Evolutionary conservation across 2,888 invertebrate species (phyloP).

Genomic region (Agrilus mali): DNA sequence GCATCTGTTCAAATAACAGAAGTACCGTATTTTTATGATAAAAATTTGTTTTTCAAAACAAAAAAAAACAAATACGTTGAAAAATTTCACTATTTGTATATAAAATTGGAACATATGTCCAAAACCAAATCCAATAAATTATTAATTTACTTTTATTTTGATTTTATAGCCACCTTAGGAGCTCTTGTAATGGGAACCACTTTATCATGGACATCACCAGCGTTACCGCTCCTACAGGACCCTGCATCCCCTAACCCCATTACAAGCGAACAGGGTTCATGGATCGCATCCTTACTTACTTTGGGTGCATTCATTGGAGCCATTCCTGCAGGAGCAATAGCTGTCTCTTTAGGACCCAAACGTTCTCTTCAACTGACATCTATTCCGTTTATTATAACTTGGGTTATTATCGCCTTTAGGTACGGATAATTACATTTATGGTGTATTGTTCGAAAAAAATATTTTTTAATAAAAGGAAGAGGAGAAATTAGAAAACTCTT

Average conservation of each 20-base stretch:
- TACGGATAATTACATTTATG: conserved; percentile 17
- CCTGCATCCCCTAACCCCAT: conserved; percentile 14
- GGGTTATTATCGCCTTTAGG: conserved; percentile 45
- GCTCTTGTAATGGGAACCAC: conserved; percentile 44
- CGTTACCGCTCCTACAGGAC: conserved; percentile 33
- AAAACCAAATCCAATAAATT: too few species aligned
- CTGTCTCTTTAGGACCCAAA: conserved; percentile 43
- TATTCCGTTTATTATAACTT: conserved; percentile 40
- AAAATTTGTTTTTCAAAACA: too few species aligned
- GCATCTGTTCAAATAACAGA: too few species aligned
- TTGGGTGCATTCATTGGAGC: conserved; percentile 43
- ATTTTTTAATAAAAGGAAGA: too few species aligned
- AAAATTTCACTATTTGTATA: too few species aligned
- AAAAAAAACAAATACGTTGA: too few species aligned
- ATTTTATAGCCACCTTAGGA: conserved; percentile 41
- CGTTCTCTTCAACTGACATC: conserved; percentile 40
- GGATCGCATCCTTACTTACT: conserved; percentile 43
- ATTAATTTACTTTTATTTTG: neutral
- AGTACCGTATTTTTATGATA: too few species aligned
- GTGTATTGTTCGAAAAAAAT: too few species aligned
- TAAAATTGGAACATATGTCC: too few species aligned
- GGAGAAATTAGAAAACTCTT: too few species aligned
- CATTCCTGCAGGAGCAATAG: conserved; percentile 41
- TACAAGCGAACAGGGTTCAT: conserved; percentile 34
- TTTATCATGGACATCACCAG: conserved; percentile 47